phyloP scores from a whole-genome alignment of 92 coral and sea anemone species.

The Virgularia gustaviana region DNA sequence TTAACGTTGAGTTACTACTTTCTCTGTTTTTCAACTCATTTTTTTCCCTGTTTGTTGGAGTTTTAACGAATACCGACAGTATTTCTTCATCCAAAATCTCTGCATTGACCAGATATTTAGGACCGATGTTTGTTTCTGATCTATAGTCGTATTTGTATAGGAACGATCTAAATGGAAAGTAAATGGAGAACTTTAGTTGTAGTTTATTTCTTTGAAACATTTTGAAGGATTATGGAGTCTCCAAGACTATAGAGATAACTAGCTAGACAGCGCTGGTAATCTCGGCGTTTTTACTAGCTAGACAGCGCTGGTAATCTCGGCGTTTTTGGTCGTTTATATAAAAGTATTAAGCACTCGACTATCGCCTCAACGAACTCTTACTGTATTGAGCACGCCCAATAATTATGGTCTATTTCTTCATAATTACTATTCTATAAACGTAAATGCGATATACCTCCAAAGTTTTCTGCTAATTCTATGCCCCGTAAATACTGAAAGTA shows the following conservation, averaged over 20 bases:
- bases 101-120: neutral
- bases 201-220: no score
- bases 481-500: slow-evolving; percentile 1
- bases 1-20: neutral
- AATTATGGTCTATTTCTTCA: no score
- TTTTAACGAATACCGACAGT: slow-evolving; percentile 3
- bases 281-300: no score
- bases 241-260: no score
- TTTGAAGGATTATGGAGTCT: no score
- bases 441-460: slow-evolving; percentile 13
- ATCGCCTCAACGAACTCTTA: no score
- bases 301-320: no score
- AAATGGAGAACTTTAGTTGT: no score
- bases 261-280: no score
- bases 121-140: slow-evolving; percentile 11
- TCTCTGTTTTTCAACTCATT: neutral
- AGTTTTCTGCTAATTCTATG: slow-evolving; percentile 7
- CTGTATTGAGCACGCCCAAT: no score
- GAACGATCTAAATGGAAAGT: slow-evolving; percentile 18
- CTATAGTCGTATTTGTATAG: slow-evolving; percentile 32
- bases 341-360: no score
- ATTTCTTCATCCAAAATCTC: slow-evolving; percentile 13
- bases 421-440: neutral
- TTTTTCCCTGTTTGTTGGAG: neutral
- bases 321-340: no score